A percentile compares a stretch with the other conserved stretches of the same genome.
These are phyloP conservation scores for Cylindroiulus punctatus DNA, from an alignment of 2,888 invertebrate species.

Conservation along the genomic window DNA sequence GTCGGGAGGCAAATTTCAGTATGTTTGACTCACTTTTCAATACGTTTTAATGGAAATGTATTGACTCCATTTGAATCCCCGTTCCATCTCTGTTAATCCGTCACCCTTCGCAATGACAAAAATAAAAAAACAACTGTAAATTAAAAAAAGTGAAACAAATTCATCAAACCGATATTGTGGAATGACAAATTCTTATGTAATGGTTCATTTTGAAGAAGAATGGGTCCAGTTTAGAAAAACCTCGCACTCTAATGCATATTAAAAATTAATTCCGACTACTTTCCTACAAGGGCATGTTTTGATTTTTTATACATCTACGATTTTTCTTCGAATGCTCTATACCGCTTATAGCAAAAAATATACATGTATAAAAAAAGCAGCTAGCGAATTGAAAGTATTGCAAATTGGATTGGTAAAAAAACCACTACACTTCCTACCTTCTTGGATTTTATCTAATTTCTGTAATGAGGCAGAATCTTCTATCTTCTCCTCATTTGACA, in stretches of 20 bases:
- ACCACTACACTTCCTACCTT: neutral
- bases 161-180: neutral
- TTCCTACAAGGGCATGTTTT: neutral
- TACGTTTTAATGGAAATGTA: too few species aligned
- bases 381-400: neutral
- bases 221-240: neutral
- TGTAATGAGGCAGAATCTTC: neutral
- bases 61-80: too few species aligned
- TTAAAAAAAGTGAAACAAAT: too few species aligned
- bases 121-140: too few species aligned
- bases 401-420: neutral
- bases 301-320: neutral
- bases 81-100: too few species aligned
- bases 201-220: too few species aligned
- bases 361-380: neutral
- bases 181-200: neutral
- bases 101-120: too few species aligned
- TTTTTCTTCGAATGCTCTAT: neutral
- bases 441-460: constrained; percentile 1
- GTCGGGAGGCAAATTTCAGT: too few species aligned
- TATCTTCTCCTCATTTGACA: neutral
- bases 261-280: neutral
- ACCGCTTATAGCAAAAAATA: neutral
- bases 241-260: neutral
- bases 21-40: too few species aligned